Base-by-base conservation (phyloP, 2,888 invertebrate species). In the Caenorhabditis sp. region DNA sequence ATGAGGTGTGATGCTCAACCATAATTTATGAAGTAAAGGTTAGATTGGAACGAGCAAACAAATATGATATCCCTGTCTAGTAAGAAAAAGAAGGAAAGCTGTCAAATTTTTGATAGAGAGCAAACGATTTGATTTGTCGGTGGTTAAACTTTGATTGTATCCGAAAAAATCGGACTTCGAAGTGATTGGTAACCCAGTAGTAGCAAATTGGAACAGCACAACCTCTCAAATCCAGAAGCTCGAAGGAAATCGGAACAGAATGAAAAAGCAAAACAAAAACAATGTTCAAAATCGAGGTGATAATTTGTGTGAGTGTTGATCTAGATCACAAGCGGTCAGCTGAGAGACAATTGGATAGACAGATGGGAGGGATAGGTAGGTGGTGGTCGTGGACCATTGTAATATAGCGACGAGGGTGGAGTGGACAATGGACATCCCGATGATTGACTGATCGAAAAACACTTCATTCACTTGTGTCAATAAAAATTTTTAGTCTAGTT, bases 381-480 rank as follows among this genome's bases (percentile, higher is more conserved):
- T 41, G 38, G 38, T 56, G 56, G 31, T 28, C 24, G 54, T 19
- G 16, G 63, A 63, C 79, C 79, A 79, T 79, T 79, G 79, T 79
- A 79, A 79, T 70, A 79, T n/a, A 66, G 19, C 38, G 70, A 12
- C 22, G 56, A n/a, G 28, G 47, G 54, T 56, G 24, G 51, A 51
- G 70, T 79, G 79, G 79, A 79, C 79, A 64, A 44, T 79, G 56
- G 64, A 61, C 24, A 41, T 38, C 38, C 26, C 38, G 64, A 58
- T n/a, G n/a, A 22, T 74, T 77, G 79, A 70, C 64, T 70, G 70
- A 70, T 79, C 70, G 79, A 79, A 79, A 77, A 79, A 70, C 79
- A 64, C 70, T 79, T 56, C 70, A 51, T 79, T 63, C 64, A 41
- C 64, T 59, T 41, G 58, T 70, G 70, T 70, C 58, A 59, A 68